Base-by-base conservation (phyloP, 2,888 invertebrate genomes). In the Neoscelio sp. region DNA sequence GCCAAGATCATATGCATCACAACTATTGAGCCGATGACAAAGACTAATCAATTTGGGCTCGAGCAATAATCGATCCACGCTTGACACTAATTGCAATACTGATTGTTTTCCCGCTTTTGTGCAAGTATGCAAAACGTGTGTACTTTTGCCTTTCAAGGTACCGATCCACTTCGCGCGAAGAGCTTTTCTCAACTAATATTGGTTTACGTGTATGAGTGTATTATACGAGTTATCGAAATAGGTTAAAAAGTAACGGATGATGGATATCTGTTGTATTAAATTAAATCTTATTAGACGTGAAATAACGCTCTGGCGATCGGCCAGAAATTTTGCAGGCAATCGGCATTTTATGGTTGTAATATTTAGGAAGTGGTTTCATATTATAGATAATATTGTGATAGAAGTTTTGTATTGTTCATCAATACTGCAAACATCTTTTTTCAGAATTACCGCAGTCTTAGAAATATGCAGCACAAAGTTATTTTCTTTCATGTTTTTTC, bases 31-130 rank as follows among this genome's bases (percentile, higher is more conserved):
- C 46, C 15, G 30, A 30, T 18, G 52, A 78, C 73, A 68, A 70
- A 74, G 64, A 56, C 68, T 62, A 75, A 75, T 75, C 62, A 75
- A 50, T 68, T 68, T 68, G 44, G 46, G 17, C 15, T 40, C 44
- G 30, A 38, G 17, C 35, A 26, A 60, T 50, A 60, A 74, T 75
- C 75, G 75, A 75, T 75, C 60, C 54, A 13, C 52, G 67, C 75
- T 75, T 75, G 75, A 75, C 75, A 75, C 75, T 75, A 75, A 75
- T 75, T 75, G 62, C 75, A 60, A 62, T 67, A 75, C 75, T 65
- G 46, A 75, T 75, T 75, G 75, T 75, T 75, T 75, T 75, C 65
- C 30, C 52, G 67, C 68, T 75, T 75, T 75, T 68, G 68, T 75
- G 75, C 75, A 75, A 60, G 75, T 68, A 75, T 75, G 75, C 75